Base-by-base conservation (phyloP, 1,140 invertebrate genomes). In the Stegodyphus mimosarum region DNA sequence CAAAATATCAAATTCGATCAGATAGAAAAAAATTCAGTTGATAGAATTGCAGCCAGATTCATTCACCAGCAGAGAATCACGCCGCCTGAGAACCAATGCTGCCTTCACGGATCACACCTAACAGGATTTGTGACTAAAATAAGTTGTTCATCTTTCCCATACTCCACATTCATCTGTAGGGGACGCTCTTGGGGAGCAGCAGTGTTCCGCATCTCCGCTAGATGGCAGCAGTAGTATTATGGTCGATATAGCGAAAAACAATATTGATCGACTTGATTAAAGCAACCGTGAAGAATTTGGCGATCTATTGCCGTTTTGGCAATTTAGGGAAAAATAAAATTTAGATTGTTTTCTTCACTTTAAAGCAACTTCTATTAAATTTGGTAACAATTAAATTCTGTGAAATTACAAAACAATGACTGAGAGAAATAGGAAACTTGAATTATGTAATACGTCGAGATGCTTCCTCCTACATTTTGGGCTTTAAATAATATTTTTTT, bases 191-290 rank as follows among this genome's bases (percentile, higher is more conserved):
- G 72, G 72, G 72, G 72, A 6, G 7, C 17, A 7, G 7, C 52
- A 7, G 55, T 74, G 72, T 60, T 52, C 72, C 72, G 7, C 53
- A 17, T 18, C 18, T 50, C 72, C 72, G 52, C 17, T 53, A 74
- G 72, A 74, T 74, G 72, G 72, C 72, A 60, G 52, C 72, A 74
- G 72, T 5, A 74, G 51, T 52, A 13, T 52, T 33, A 74, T 74
- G 72, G 72, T 74, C 72, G 72, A 74, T 74, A 74, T 48, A 60
- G 72, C 53, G 72, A 74, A 74, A 52, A 74, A 74, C 52, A 74
- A 74, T 74, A 74, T 74, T 74, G 72, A 74, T 74, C 72, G 72
- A 60, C 52, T 55, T 15, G 72, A 74, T 74, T 74, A 74, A 74
- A 33, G 72, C 72, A 52, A 48, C 72, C 53, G 72, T 17, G 53